Evolutionary conservation across 2,113 vertebrate genomes (phyloP).

Genomic region (Brevimyrus niger): DNA sequence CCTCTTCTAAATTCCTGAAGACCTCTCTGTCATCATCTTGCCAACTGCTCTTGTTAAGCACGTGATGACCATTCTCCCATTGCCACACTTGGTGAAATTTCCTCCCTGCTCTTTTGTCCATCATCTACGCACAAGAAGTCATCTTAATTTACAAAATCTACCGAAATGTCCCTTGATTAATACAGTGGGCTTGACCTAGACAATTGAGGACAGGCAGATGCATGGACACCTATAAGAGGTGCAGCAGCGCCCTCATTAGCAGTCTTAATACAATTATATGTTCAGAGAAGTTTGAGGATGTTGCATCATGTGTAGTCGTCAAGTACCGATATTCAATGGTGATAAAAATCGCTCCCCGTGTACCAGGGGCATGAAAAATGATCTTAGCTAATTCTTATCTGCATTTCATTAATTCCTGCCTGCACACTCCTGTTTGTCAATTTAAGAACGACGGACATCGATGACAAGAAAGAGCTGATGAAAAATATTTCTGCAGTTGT

Average conservation of each 20-base stretch:
- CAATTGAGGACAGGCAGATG: neutral
- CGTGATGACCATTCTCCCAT: constrained; percentile 47
- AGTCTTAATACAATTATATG: constrained; percentile 17
- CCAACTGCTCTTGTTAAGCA: constrained; percentile 68
- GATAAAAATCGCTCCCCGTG: neutral
- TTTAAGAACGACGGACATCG: neutral
- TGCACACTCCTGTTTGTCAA: neutral
- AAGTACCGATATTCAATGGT: neutral
- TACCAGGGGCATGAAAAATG: neutral
- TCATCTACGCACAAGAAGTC: constrained; percentile 26
- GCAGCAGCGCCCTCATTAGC: constrained; percentile 28
- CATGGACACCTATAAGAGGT: neutral
- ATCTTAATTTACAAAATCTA: constrained; percentile 28
- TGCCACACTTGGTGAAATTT: constrained; percentile 17
- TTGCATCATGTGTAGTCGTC: neutral
- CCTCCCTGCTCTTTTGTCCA: constrained; percentile 28
- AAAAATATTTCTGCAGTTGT: neutral
- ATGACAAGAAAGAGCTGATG: neutral
- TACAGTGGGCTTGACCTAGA: neutral
- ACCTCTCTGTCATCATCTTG: constrained; percentile 69
- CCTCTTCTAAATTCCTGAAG: constrained; percentile 71
- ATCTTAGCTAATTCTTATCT: neutral
- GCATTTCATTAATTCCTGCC: neutral
- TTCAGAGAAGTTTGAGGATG: neutral
- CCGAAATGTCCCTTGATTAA: constrained; percentile 44